Conservation (phyloP, 1,140 invertebrate species). For the Eupristina koningsbergeri region DNA sequence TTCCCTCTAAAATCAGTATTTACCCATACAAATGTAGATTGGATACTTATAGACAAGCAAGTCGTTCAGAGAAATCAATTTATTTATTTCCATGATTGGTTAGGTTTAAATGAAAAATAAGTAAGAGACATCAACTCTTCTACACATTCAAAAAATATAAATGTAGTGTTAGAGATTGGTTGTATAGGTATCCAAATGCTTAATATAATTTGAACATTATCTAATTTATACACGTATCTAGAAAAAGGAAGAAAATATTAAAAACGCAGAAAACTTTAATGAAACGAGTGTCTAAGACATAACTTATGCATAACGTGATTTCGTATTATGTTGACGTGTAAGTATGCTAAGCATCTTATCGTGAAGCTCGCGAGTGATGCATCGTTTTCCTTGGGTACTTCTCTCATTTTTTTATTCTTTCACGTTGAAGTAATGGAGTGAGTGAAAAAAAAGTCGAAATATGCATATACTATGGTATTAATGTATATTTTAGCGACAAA, state of each 20-base stretch:
- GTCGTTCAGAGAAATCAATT: neutral
- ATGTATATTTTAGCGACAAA: neutral
- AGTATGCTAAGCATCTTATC: conserved; percentile 27
- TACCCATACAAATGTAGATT: too few relatives aligned
- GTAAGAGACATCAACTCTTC: neutral
- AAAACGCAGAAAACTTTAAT: neutral
- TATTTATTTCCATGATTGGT: neutral
- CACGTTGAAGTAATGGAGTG: conserved; percentile 14
- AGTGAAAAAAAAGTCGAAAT: conserved; percentile 8
- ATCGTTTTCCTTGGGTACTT: neutral
- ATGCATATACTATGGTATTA: conserved; percentile 12
- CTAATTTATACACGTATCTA: neutral
- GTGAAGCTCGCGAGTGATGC: neutral
- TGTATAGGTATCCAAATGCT: neutral
- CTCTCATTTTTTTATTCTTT: conserved; percentile 22
- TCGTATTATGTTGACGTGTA: neutral
- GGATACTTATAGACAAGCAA: neutral
- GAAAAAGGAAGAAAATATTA: neutral
- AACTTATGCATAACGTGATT: conserved; percentile 27
- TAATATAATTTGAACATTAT: neutral
- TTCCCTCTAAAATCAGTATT: neutral
- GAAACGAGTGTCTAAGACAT: neutral
- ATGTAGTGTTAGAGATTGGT: neutral
- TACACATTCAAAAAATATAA: neutral
- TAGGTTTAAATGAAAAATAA: neutral